phyloP scores from a whole-genome alignment of 2,888 invertebrate genomes.

The Pachymerium ferrugineum region DNA sequence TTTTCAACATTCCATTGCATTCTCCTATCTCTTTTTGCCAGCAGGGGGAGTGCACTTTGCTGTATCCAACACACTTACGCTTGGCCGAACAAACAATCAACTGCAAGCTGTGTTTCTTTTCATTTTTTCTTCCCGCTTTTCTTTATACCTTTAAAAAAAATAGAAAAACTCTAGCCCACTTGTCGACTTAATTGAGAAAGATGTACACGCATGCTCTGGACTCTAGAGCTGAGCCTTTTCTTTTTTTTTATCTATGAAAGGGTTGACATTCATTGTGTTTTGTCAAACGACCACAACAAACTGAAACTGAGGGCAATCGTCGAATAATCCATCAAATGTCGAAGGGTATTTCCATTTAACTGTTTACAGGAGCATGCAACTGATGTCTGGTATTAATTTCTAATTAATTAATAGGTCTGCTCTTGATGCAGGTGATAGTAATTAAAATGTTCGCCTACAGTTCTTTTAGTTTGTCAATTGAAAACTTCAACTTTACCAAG shows the following conservation, averaged over 20 bases:
- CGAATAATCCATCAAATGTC: not conserved
- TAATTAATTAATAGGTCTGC: too few species aligned
- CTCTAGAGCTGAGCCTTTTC: not conserved
- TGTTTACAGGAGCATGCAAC: not conserved
- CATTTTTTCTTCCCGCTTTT: not conserved
- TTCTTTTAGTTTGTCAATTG: too few species aligned
- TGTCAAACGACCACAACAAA: not conserved
- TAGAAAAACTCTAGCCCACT: not conserved
- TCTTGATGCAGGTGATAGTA: too few species aligned
- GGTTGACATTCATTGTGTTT: not conserved
- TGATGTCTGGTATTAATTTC: not conserved
- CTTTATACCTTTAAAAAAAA: not conserved
- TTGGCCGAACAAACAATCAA: constrained; percentile 13
- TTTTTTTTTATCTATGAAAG: not conserved
- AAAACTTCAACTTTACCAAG: too few species aligned
- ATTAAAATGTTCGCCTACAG: too few species aligned
- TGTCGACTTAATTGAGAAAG: constrained; percentile 13
- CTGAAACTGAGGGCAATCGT: too few species aligned
- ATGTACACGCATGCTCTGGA: not conserved
- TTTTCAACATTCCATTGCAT: not conserved
- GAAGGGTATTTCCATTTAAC: not conserved
- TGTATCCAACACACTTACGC: not conserved
- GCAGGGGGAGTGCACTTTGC: constrained; percentile 13
- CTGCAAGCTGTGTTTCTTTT: constrained; percentile 9
- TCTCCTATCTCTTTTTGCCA: not conserved